Evolutionary conservation across 2,797 vertebrate genomes (phyloP).

Genomic region (Austrolebias charrua): DNA sequence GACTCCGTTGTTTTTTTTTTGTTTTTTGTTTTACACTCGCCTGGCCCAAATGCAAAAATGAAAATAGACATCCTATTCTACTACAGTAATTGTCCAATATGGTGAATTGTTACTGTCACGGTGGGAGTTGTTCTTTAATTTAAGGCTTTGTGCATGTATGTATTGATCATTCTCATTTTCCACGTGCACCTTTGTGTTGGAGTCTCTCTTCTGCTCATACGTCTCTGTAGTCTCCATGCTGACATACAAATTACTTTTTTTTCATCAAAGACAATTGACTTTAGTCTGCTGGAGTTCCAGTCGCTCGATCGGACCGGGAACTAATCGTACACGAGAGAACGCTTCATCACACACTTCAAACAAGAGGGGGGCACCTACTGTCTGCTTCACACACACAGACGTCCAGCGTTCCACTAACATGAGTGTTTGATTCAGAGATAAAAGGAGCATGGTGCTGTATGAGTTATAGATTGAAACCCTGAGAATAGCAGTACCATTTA

Average conservation of each 20-base stretch:
- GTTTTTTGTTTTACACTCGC: too few species aligned
- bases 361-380: constrained; percentile 14
- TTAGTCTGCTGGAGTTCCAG: constrained; percentile 40
- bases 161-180: constrained; percentile 13
- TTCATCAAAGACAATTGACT: constrained; percentile 53
- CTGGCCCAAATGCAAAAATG: too few species aligned
- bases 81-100: too few species aligned
- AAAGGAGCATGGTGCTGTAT: not conserved
- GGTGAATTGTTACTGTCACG: too few species aligned
- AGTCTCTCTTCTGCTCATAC: constrained; percentile 15
- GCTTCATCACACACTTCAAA: constrained; percentile 31
- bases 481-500: not conserved
- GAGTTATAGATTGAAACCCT: constrained; percentile 7
- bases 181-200: too few species aligned
- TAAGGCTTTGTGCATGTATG: constrained; percentile 21
- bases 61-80: too few species aligned
- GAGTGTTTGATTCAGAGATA: constrained; percentile 3
- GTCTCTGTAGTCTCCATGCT: constrained; percentile 26
- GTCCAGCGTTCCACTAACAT: constrained; percentile 6
- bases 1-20: too few species aligned
- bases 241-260: constrained; percentile 56
- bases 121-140: too few species aligned
- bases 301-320: constrained; percentile 50
- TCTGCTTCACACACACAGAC: constrained; percentile 4
- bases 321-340: constrained; percentile 38